Evolutionary conservation across 1,140 invertebrate genomes (phyloP), one percentile per base, ranked within the genome.

Genomic region (Plodia interpunctella): DNA sequence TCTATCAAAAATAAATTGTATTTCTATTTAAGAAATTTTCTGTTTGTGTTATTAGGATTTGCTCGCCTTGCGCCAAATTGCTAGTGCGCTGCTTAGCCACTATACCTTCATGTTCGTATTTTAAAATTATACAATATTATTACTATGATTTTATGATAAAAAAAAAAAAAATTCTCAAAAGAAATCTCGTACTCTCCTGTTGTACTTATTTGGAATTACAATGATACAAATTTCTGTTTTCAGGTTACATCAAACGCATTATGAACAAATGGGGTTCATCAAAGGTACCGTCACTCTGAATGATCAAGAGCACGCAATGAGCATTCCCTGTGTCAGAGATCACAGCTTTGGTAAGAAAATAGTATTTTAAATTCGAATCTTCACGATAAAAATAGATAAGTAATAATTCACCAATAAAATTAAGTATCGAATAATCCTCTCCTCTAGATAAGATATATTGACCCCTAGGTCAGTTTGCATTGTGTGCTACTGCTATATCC

Each of bases 241-340:
- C 69, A 94, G 93, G 53, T 84, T 91, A n/a, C 93, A 94, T 79
- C 94, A 94, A 83, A 93, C 92, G 2, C 94, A 95, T 78, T 95
- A 94, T 74, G 94, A 95, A 68, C 94, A 95, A 84, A 91, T 92
- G 88, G 93, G 93, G 11, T 82, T 72, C 55, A 65, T 93, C 5
- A 76, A 78, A 54, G 92, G 92, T 5, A 87, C 69, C 3, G 89
- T 91, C 4, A 77, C 72, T 49, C 87, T 94, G 28, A 88, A 93
- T 66, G 91, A 85, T 2, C 83, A 83, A 60, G 63, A 72, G 25
- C 89, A 91, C 62, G 57, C 79, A 10, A 60, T 93, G 2, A 74
- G 88, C 25, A 78, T 92, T 64, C 88, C 91, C 15, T 90, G 88
- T 18, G 85, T 93, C 19, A 83, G 93, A 69, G 93, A 94, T 80